Evolutionary conservation across 2,888 invertebrate species (phyloP), one percentile per base, ranked within the genome.

Genomic region (Aricia artaxerxes): DNA sequence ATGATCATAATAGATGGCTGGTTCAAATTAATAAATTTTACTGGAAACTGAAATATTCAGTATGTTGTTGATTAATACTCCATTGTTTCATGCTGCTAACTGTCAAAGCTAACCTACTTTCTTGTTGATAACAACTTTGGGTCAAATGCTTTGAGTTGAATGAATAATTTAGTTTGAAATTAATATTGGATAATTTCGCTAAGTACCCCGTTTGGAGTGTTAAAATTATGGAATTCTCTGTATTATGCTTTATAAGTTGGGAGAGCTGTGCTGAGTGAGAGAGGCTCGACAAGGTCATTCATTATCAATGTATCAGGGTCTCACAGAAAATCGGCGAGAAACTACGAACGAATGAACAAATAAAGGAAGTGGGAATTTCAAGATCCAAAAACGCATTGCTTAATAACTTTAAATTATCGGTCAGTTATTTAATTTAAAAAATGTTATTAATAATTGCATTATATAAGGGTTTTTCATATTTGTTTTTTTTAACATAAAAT

Each of bases 31-130:
- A 57, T 76, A 76, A 76, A 76, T 76, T 76, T 76, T 53, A 53
- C 53, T 53, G 53, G 53, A 76, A 76, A 76, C 76, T 76, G 57
- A 76, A 76, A 76, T 76, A 76, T 76, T 76, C 49, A 75, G 49
- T 75, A 76, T 76, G 76, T 76, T 57, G 76, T 76, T 76, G 76
- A 76, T 76, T 76, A 76, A 76, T 76, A 76, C 76, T 76, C 76
- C 53, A 73, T 78, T 78, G 73, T 78, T 73, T 9, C 73, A 78
- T 73, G 73, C 78, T 53, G 72, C 73, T 57, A 73, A 76, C 76
- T 76, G 76, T 73, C 73, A 73, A 80, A 81, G 78, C 81, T 81
- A 83, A 82, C 82, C 82, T 79, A 83, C 81, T 82, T 83, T 80
- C 80, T 80, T 80, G 73, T 80, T 83, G 83, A 83, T 82, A 82